Evolutionary conservation across 1,140 invertebrate genomes (phyloP).

Genomic region (Pseudoatta argentina): DNA sequence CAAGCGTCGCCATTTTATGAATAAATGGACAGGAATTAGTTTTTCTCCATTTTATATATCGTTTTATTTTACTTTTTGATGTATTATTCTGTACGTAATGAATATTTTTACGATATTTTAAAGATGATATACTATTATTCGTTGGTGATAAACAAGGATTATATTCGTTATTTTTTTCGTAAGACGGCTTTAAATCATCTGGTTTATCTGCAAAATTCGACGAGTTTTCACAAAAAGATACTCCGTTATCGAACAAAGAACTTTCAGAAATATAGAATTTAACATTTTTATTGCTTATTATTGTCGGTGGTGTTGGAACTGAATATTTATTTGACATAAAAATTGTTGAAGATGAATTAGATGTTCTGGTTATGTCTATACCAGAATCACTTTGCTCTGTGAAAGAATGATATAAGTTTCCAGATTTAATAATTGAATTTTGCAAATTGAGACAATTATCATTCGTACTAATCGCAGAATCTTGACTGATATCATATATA

Average conservation of each 20-base stretch:
- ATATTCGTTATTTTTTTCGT: constrained; percentile 55
- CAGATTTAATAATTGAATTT: constrained; percentile 58
- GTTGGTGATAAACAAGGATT: constrained; percentile 35
- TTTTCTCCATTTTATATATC: constrained; percentile 78
- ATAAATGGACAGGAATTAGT: constrained; percentile 76
- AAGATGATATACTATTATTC: constrained; percentile 17
- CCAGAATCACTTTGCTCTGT: constrained; percentile 75
- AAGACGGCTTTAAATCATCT: constrained; percentile 44
- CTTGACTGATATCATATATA: constrained; percentile 66
- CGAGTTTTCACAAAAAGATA: neutral
- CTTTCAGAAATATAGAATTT: constrained; percentile 32
- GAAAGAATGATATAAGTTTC: constrained; percentile 54
- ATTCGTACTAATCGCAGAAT: constrained; percentile 79
- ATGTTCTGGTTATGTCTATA: constrained; percentile 68
- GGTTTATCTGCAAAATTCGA: neutral
- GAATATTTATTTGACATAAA: constrained; percentile 56
- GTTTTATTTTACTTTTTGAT: constrained; percentile 64
- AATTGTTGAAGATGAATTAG: constrained; percentile 46
- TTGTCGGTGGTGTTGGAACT: constrained; percentile 60
- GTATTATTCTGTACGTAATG: constrained; percentile 58
- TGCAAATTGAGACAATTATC: constrained; percentile 67
- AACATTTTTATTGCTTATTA: constrained; percentile 25
- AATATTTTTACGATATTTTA: constrained; percentile 60
- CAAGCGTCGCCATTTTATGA: constrained; percentile 65
- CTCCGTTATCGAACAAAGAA: constrained; percentile 22